Evolutionary conservation across 2,113 vertebrate genomes (phyloP), one percentile per base, ranked within the genome.

Genomic region (Oreochromis niloticus): DNA sequence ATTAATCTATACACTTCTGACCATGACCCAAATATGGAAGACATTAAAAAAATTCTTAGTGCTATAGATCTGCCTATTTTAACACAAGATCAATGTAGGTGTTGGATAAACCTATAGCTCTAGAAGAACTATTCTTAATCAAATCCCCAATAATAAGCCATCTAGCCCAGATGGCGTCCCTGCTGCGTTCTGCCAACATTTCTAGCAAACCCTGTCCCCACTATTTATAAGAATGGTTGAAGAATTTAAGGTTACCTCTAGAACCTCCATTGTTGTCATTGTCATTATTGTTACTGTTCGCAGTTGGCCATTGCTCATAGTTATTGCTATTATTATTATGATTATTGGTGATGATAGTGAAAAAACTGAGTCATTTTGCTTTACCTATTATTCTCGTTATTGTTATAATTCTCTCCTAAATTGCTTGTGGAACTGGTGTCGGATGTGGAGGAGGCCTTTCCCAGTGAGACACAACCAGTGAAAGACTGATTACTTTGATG

Each of bases 181-280:
- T 6, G 50, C 50, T 54, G 50, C 10, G 50, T 3, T 54, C 50
- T n/a, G n/a, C 19, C 0, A 52, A 54, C 50, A 54, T 54, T 54
- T 54, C 9, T 54, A 9, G 50, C 50, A 19, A n/a, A 54, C 19
- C 19, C 50, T 54, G 19, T 54, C 50, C 50, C n/a, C 19, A 2
- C 50, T 3, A n/a, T 54, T 54, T 2, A n/a, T 22, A 10, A 54
- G 2, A 54, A n/a, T 54, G 50, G 50, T 54, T 54, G 0, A 54
- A 54, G 19, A 54, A 54, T 54, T 54, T 54, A 0, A n/a, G 19
- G 10, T 10, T 54, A 54, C 0, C 19, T 54, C 52, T n/a, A 54
- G 3, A 54, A n/a, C 2, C 52, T 10, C 52, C 52, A 32, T 61
- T 61, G 57, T 27, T 32, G 17, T 32, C 27, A 17, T 61, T 6